Conservation (phyloP, 2,797 vertebrate species). For the Oceanodroma leucorhoa region DNA sequence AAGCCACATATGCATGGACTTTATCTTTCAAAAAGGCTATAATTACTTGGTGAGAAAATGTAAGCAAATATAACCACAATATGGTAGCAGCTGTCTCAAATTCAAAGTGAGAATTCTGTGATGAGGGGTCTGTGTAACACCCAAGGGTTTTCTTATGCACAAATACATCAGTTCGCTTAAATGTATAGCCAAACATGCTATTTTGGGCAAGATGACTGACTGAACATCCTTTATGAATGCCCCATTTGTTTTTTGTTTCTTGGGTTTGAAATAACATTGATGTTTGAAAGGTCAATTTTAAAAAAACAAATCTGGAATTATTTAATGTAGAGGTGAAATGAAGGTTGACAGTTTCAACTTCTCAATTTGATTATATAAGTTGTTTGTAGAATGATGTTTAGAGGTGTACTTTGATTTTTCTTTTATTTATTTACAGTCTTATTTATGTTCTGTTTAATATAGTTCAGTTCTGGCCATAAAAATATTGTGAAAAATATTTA, state of each 20-base stretch:
- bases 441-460: slow-evolving; percentile 85
- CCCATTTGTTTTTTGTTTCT: slow-evolving; percentile 13
- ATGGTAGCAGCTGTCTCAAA: slow-evolving; percentile 28
- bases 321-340: slow-evolving; percentile 75
- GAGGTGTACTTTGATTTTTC: slow-evolving; percentile 77
- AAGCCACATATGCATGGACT: not conserved
- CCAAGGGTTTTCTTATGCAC: not conserved
- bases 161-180: not conserved
- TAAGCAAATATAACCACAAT: not conserved
- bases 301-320: slow-evolving; percentile 67
- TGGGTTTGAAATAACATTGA: slow-evolving; percentile 17
- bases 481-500: slow-evolving; percentile 62
- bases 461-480: slow-evolving; percentile 82
- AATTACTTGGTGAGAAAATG: not conserved
- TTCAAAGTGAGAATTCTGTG: slow-evolving; percentile 39
- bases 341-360: slow-evolving; percentile 75
- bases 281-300: slow-evolving; percentile 71
- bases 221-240: not conserved
- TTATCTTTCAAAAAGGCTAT: not conserved
- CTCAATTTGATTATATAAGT: slow-evolving; percentile 71
- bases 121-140: slow-evolving; percentile 22
- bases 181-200: not conserved
- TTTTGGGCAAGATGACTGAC: not conserved
- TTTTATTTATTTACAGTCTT: slow-evolving; percentile 86
- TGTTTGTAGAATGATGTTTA: slow-evolving; percentile 77